phyloP scores from a whole-genome alignment of 2,113 vertebrate genomes.

The Phrynosoma blainvillii region DNA sequence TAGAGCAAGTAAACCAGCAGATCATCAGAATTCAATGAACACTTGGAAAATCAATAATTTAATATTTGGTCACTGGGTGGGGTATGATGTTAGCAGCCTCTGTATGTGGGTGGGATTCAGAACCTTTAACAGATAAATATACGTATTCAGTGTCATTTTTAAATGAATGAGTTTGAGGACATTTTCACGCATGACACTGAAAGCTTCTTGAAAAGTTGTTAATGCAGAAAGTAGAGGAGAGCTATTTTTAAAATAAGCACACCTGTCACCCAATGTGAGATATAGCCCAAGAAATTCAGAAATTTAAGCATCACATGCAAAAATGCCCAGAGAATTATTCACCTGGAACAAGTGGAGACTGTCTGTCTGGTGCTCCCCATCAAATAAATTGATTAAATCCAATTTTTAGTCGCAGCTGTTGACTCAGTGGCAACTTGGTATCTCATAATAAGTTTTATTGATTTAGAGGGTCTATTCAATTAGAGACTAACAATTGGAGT shows the following conservation, averaged over 20 bases:
- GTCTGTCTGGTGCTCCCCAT: background rate
- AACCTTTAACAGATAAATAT: background rate
- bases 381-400: background rate
- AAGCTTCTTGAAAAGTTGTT: background rate
- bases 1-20: no score
- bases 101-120: no score
- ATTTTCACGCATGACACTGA: background rate
- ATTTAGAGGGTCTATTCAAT: no score
- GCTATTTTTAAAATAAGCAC: background rate
- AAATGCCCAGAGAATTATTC: background rate
- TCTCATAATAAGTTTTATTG: no score
- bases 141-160: background rate
- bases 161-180: background rate
- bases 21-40: no score
- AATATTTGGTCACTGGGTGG: no score
- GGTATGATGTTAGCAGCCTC: no score
- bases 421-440: no score
- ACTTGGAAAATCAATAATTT: no score
- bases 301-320: background rate
- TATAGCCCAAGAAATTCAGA: background rate
- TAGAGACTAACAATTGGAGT: no score
- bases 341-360: background rate
- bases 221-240: background rate
- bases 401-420: no score
- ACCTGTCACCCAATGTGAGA: background rate